Percentiles rank a stretch among this genome's conserved stretches.
phyloP scores from a whole-genome alignment of 2,113 vertebrate species.

The Equus quagga region DNA sequence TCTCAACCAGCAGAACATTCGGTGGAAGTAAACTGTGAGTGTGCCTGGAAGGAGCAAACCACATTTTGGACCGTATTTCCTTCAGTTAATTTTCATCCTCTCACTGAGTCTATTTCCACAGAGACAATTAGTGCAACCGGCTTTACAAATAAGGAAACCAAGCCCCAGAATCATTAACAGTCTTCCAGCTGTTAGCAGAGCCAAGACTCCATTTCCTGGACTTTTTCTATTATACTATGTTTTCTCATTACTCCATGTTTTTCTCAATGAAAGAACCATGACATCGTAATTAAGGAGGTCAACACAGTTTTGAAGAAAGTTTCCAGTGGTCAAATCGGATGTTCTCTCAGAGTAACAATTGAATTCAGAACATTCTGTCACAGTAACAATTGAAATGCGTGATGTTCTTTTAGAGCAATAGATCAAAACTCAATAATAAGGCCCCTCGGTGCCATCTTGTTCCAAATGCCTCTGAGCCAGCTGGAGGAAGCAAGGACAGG shows the following conservation, averaged over 20 bases:
- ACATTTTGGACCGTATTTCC: neutral
- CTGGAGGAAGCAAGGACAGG: neutral
- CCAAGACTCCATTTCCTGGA: neutral
- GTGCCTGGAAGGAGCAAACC: neutral
- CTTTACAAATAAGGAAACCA: neutral
- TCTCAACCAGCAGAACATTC: neutral
- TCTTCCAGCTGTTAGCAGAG: neutral
- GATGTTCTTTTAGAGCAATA: neutral
- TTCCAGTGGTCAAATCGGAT: constrained; percentile 18
- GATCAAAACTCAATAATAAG: neutral
- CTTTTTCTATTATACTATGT: neutral
- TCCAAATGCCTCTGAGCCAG: neutral
- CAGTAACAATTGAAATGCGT: neutral
- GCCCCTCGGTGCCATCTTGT: neutral
- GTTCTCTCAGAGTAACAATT: neutral
- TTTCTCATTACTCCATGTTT: constrained; percentile 9
- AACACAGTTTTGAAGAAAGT: neutral
- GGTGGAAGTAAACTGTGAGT: neutral
- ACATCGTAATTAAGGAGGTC: neutral
- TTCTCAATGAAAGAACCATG: neutral
- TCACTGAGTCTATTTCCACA: neutral
- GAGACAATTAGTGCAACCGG: neutral
- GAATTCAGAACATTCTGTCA: neutral
- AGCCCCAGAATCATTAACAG: neutral
- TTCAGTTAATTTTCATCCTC: neutral